Conservation (phyloP, 2,888 invertebrate genomes). For the Ennomos fuscantarius region DNA sequence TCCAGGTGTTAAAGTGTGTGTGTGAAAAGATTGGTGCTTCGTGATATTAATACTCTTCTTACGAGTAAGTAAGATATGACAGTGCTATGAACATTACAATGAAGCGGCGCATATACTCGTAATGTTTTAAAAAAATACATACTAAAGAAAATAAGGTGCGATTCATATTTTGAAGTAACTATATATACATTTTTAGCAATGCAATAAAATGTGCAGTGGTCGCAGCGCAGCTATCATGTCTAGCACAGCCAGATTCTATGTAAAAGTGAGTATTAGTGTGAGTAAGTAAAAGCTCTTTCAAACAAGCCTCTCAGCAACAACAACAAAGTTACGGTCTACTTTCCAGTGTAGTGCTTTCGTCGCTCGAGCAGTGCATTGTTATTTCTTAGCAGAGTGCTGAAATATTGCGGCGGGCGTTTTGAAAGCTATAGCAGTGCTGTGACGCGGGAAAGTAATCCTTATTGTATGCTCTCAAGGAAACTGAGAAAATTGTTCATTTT, state of each 20-base stretch:
- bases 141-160: too few species aligned
- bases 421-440: constrained; percentile 45
- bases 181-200: too few species aligned
- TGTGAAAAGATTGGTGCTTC: too few species aligned
- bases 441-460: constrained; percentile 43
- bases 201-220: too few species aligned
- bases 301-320: neutral
- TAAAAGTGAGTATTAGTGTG: neutral
- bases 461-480: constrained; percentile 48
- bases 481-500: constrained; percentile 57
- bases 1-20: too few species aligned
- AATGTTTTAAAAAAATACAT: too few species aligned
- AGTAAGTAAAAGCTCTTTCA: neutral
- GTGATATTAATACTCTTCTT: too few species aligned
- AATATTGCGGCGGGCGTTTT: constrained; percentile 72
- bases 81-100: too few species aligned
- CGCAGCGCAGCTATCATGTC: too few species aligned
- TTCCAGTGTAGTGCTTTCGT: constrained; percentile 69
- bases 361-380: constrained; percentile 72
- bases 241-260: neutral
- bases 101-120: too few species aligned
- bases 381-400: constrained; percentile 77
- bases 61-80: too few species aligned
- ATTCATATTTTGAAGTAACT: too few species aligned
- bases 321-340: constrained; percentile 50